Base-by-base conservation (phyloP, 2,888 invertebrate genomes). In the Chrysolina oricalcia region DNA sequence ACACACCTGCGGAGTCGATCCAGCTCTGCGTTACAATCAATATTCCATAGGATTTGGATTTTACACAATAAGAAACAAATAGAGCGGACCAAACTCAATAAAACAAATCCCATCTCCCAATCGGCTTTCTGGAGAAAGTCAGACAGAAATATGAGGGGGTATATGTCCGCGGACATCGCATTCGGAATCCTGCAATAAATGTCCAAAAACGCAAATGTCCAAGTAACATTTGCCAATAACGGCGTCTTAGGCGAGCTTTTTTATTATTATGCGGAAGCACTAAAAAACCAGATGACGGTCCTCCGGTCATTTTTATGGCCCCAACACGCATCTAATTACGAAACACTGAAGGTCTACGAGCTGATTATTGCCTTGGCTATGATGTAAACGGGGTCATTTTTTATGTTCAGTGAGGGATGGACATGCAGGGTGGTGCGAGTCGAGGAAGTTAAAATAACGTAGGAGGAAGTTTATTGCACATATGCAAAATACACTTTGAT, bases 281-380 rank as follows among this genome's bases (percentile, higher is more conserved):
- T 89, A 89, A 92, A 92, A 92, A 92, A 92, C 90, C 92, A 92
- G 91, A 91, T 92, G 89, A 92, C 90, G 86, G 83, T 78, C 82
- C 85, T 81, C 81, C 84, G 86, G 86, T 85, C 85, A 84, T 80
- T 85, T 87, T 88, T 87, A 87, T 87, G 84, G 83, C 72, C 78
- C 78, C 76, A 83, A 85, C 85, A 85, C 87, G 88, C 88, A 88
- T 88, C 88, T 88, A 88, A 88, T 88, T 88, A 88, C 85, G 86
- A 82, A 79, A 74, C 79, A 81, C 80, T 76, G 80, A 78, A 70
- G 77, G 73, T 66, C 76, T 73, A 79, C 82, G 81, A 83, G 80
- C 83, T 81, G 83, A 84, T 83, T 82, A 82, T 83, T 82, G 82
- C 79, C 78, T 64, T 72, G 59, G 78, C 81, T 75, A 79, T 78